A percentile compares a stretch with the other conserved stretches of the same genome.
phyloP scores from a whole-genome alignment of 2,113 vertebrate species.

The Halichoeres trimaculatus region DNA sequence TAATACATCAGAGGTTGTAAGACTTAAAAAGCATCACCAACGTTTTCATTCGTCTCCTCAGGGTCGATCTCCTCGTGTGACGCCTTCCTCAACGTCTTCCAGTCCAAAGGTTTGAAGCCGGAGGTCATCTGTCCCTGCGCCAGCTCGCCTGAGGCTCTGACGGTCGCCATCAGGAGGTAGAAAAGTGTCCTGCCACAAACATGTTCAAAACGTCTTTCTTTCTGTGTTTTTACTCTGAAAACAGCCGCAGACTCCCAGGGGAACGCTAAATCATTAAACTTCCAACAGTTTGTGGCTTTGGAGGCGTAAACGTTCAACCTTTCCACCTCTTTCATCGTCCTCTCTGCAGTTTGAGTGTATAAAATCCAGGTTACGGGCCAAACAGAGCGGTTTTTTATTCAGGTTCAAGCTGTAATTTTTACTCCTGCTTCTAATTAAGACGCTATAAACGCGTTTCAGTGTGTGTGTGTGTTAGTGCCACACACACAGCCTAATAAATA shows the following conservation, averaged over 20 bases:
- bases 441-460: neutral
- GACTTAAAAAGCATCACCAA: too few species aligned
- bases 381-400: neutral
- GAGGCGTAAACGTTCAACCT: neutral
- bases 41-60: slow-evolving; percentile 57
- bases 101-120: slow-evolving; percentile 95
- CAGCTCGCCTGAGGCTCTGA: slow-evolving; percentile 96
- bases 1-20: too few species aligned
- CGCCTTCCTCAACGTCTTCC: slow-evolving; percentile 99
- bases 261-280: neutral
- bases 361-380: slow-evolving; percentile 1
- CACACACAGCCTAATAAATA: slow-evolving; percentile 36
- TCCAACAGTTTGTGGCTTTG: slow-evolving; percentile 13
- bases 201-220: too few species aligned
- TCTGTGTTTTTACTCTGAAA: too few species aligned
- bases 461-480: slow-evolving; percentile 17
- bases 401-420: neutral
- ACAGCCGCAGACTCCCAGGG: too few species aligned
- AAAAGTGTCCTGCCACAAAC: too few species aligned
- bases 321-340: slow-evolving; percentile 38
- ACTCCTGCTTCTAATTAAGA: neutral
- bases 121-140: slow-evolving; percentile 99
- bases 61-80: slow-evolving; percentile 99
- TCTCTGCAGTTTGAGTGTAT: slow-evolving; percentile 4
- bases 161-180: slow-evolving; percentile 97